Evolutionary conservation across 2,113 vertebrate species (phyloP).

Genomic region (Rhinoptilus africanus): DNA sequence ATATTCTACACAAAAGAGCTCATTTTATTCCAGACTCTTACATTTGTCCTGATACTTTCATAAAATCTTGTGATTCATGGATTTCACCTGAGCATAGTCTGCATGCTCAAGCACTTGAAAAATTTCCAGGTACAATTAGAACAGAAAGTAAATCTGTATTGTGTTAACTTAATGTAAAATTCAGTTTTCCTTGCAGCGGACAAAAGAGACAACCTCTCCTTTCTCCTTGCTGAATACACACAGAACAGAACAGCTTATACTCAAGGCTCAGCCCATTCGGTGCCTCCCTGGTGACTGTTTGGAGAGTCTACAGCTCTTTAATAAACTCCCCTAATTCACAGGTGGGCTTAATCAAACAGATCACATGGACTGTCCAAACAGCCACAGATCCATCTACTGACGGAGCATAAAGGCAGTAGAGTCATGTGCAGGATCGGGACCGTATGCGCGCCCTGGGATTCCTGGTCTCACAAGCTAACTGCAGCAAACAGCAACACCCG

Average conservation of each 20-base stretch:
- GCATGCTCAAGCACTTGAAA: not conserved
- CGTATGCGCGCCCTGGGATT: fast-evolving
- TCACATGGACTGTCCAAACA: not conserved
- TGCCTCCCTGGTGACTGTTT: not conserved
- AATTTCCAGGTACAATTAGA: not conserved
- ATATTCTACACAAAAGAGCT: not conserved
- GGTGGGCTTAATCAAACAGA: not conserved
- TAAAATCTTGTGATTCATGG: not conserved
- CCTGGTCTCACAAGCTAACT: not conserved
- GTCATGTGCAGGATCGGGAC: not conserved
- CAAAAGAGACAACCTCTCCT: not conserved
- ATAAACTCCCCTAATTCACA: not conserved
- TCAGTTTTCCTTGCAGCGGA: not conserved
- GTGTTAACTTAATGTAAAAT: not conserved
- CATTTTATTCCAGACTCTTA: not conserved
- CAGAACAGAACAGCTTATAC: not conserved
- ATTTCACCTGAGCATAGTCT: not conserved
- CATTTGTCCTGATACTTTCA: not conserved
- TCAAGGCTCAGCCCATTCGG: not conserved
- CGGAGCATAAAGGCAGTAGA: not conserved
- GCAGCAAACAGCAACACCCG: not conserved
- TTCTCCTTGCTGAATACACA: not conserved
- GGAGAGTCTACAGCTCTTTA: not conserved
- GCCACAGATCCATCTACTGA: not conserved
- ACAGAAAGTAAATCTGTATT: not conserved